Base-by-base conservation (phyloP, 2,113 vertebrate species). In the Hymenochirus boettgeri region DNA sequence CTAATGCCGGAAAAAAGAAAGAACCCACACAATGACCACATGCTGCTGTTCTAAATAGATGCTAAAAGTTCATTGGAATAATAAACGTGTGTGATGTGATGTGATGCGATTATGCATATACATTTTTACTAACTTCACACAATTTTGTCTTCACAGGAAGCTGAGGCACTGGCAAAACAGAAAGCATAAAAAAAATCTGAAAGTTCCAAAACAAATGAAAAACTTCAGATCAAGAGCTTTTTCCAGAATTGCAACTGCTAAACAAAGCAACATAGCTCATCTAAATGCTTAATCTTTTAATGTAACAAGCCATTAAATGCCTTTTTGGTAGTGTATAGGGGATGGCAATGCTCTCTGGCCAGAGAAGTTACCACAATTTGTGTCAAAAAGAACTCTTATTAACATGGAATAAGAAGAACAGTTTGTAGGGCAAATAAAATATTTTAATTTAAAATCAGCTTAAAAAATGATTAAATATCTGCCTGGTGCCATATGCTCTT, bases 61-160 rank as follows among this genome's bases (percentile, higher is more conserved):
- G n/a, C n/a, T n/a, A n/a, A n/a, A n/a, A n/a, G n/a, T n/a, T n/a
- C n/a, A n/a, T n/a, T n/a, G n/a, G n/a, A n/a, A n/a, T n/a, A n/a
- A n/a, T n/a, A n/a, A n/a, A n/a, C n/a, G n/a, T n/a, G n/a, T n/a
- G n/a, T n/a, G n/a, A n/a, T n/a, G n/a, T n/a, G n/a, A n/a, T n/a
- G n/a, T n/a, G n/a, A n/a, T n/a, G n/a, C n/a, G n/a, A n/a, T n/a
- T n/a, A n/a, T n/a, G n/a, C n/a, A n/a, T n/a, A n/a, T n/a, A n/a
- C n/a, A n/a, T n/a, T n/a, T n/a, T n/a, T n/a, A n/a, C n/a, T n/a
- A n/a, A n/a, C n/a, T n/a, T n/a, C n/a, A n/a, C n/a, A n/a, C n/a
- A n/a, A n/a, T n/a, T n/a, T n/a, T n/a, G n/a, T n/a, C n/a, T 2
- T 85, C 83, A 45, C 79, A 89, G 88, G 88, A 90, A 79, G 88